Evolutionary conservation across 2,113 vertebrate species (phyloP), one percentile per base, ranked within the genome.

Genomic region (Hipposideros armiger): DNA sequence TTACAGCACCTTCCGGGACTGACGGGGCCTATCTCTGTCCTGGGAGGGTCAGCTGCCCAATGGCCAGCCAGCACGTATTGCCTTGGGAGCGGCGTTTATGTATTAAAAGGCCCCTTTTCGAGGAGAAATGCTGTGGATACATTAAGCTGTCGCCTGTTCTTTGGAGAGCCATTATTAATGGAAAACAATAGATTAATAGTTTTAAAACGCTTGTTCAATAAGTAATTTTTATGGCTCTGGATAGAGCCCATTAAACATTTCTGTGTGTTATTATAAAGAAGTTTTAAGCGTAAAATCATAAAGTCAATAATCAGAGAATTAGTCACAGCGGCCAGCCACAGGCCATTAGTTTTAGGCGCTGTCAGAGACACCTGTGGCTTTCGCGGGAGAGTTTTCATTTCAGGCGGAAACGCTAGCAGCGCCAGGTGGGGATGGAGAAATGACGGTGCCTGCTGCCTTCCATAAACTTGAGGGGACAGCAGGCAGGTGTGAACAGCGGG

Each of bases 151-250:
- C 97, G 83, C 97, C 94, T 42, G 87, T 89, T 96, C 97, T 97
- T 97, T 58, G 95, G 97, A 96, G 97, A 94, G 96, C 91, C 92
- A 94, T 98, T 98, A 98, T 97, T 98, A 98, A 98, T 97, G 97
- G 97, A 97, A 98, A 98, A 98, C 97, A 98, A 98, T 97, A 97
- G 97, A 98, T 98, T 98, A 97, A 98, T 97, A 97, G 97, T 98
- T 97, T 97, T 96, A 97, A 97, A 98, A 96, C 50, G 86, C 95
- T 90, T 98, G 97, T 98, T 98, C 97, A 98, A 98, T 98, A 98
- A 98, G 97, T 97, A 97, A 98, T 98, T 98, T 98, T 98, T 98
- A 98, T 97, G 96, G 95, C 93, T 91, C 94, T 95, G 95, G 97
- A 96, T 97, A 96, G 97, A 97, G 97, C 94, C 97, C 97, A 98